Evolutionary conservation across 2,113 vertebrate species (phyloP).

Genomic region (Anguilla japonica): DNA sequence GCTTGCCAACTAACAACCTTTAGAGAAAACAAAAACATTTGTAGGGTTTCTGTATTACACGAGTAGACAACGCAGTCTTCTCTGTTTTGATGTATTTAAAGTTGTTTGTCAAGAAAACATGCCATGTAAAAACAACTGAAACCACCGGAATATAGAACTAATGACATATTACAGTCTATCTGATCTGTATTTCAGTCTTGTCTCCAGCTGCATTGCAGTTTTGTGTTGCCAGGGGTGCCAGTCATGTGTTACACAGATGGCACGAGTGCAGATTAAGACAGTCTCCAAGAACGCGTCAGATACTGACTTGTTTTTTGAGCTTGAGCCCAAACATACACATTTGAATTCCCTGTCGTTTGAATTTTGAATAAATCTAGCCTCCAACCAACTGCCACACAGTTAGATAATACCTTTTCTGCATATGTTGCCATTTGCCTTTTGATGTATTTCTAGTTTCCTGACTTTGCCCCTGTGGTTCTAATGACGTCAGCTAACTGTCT

Average conservation of each 20-base stretch:
- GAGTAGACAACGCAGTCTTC: background rate
- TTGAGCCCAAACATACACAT: conserved; percentile 44
- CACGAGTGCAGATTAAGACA: conserved; percentile 63
- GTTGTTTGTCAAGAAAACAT: background rate
- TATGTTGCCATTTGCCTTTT: conserved; percentile 67
- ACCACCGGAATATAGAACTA: conserved; percentile 33
- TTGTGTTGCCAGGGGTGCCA: conserved; percentile 59
- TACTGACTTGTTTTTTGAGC: conserved; percentile 58
- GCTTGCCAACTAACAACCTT: conserved; percentile 19
- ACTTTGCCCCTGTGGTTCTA: conserved; percentile 59
- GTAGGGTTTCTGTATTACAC: background rate
- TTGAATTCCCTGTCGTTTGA: conserved; percentile 46
- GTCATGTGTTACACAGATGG: conserved; percentile 44
- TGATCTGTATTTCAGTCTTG: conserved; percentile 30
- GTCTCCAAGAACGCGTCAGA: conserved; percentile 56
- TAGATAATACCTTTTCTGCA: conserved; percentile 32
- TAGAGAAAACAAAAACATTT: background rate
- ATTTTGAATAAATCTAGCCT: conserved; percentile 36
- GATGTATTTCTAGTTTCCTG: conserved; percentile 56
- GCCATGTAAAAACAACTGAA: background rate
- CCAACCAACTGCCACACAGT: conserved; percentile 42
- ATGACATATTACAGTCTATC: conserved; percentile 37
- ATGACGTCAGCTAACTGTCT: conserved; percentile 39
- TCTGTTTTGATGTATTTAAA: background rate
- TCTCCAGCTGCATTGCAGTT: conserved; percentile 50